These are phyloP conservation scores for Melanitta fusca DNA, from an alignment of 2,797 vertebrate species.

Conservation along the genomic window DNA sequence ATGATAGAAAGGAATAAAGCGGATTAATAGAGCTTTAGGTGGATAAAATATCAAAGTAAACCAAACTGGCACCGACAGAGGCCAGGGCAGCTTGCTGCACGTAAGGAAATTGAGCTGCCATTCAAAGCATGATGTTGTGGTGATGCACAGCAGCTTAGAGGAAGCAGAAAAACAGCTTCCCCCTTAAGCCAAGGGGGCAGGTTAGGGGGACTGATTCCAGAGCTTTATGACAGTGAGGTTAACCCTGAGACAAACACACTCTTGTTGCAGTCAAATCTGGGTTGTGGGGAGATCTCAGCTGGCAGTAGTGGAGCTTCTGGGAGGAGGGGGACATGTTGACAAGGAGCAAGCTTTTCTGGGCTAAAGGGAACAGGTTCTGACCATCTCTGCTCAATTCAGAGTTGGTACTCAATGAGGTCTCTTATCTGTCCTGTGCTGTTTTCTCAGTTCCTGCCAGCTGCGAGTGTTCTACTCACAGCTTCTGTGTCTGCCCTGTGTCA, in stretches of 20 bases:
- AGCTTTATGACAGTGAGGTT: not conserved
- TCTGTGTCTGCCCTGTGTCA: not conserved
- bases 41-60: not conserved
- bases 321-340: not conserved
- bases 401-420: not conserved
- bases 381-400: not conserved
- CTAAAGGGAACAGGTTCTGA: not conserved
- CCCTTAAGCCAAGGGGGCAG: not conserved
- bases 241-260: fast-evolving
- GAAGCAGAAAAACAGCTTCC: no score
- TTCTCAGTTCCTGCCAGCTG: not conserved
- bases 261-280: no score
- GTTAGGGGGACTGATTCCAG: not conserved
- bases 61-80: fast-evolving
- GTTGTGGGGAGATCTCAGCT: not conserved
- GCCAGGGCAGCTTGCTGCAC: not conserved
- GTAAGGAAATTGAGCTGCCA: not conserved
- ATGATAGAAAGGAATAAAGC: not conserved
- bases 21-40: not conserved
- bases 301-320: not conserved
- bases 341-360: not conserved
- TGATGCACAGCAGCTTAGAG: not conserved
- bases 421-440: fast-evolving
- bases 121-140: fast-evolving
- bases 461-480: fast-evolving